These are phyloP conservation scores for Cecropterus lyciades DNA, from an alignment of 1,140 invertebrate species.

Conservation along the genomic window DNA sequence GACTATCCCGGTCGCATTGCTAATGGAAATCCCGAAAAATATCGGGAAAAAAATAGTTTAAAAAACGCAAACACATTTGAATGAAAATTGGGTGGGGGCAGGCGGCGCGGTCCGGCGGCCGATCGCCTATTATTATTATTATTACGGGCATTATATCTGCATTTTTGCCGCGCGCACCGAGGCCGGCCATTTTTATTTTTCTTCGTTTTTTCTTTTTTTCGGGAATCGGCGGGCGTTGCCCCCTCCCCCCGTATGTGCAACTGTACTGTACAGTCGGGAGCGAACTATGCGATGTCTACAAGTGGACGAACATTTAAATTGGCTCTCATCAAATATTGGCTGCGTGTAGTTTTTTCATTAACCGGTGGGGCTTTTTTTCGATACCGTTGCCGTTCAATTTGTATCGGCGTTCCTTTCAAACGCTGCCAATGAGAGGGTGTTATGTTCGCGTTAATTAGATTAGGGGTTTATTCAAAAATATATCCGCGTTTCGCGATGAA, in stretches of 20 bases:
- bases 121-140: slow-evolving; percentile 83
- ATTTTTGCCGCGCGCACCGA: slow-evolving; percentile 78
- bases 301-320: slow-evolving; percentile 83
- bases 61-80: slow-evolving; percentile 79
- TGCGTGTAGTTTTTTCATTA: slow-evolving; percentile 83
- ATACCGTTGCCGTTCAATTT: slow-evolving; percentile 65
- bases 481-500: slow-evolving; percentile 16
- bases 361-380: slow-evolving; percentile 68
- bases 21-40: slow-evolving; percentile 81
- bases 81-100: slow-evolving; percentile 79
- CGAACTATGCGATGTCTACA: slow-evolving; percentile 83
- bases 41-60: slow-evolving; percentile 73
- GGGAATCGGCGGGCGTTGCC: slow-evolving; percentile 63
- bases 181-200: slow-evolving; percentile 78
- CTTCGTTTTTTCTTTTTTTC: slow-evolving; percentile 78
- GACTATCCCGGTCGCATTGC: slow-evolving; percentile 65
- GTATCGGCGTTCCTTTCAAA: slow-evolving; percentile 68
- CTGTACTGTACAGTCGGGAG: slow-evolving; percentile 47
- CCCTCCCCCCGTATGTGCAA: slow-evolving; percentile 55
- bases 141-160: slow-evolving; percentile 83
- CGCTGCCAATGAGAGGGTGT: slow-evolving; percentile 37
- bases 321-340: slow-evolving; percentile 83
- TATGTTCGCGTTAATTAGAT: slow-evolving; percentile 36
- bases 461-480: slow-evolving; percentile 36
- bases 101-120: slow-evolving; percentile 62